These are phyloP conservation scores for Sapayoa aenigma DNA, from an alignment of 2,113 vertebrate genomes.

Conservation along the genomic window DNA sequence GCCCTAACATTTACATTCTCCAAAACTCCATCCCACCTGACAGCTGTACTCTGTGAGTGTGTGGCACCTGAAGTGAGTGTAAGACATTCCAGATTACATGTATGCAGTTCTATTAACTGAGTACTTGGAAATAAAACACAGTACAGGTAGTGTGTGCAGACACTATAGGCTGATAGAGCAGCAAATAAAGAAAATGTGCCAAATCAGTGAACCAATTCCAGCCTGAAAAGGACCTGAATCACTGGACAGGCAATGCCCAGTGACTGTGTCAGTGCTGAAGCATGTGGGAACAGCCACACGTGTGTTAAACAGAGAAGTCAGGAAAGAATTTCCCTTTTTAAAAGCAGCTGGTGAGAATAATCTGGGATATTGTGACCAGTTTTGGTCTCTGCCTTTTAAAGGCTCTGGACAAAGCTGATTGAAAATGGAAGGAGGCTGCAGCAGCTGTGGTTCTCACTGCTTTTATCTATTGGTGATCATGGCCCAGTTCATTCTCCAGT, in stretches of 20 bases:
- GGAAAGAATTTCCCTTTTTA: neutral
- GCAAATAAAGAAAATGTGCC: neutral
- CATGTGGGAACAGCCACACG: neutral
- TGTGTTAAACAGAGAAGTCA: neutral
- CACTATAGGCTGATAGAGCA: neutral
- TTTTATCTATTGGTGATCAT: neutral
- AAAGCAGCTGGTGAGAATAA: neutral
- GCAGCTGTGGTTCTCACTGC: neutral
- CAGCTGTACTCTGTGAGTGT: neutral
- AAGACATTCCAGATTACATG: neutral
- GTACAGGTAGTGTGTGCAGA: neutral
- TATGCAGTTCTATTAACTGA: neutral
- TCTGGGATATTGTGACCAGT: neutral
- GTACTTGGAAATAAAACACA: neutral
- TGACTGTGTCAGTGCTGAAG: neutral
- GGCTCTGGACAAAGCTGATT: neutral
- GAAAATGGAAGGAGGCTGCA: neutral
- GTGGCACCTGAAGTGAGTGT: neutral
- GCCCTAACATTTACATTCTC: neutral
- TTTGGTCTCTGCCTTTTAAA: neutral
- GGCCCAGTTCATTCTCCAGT: neutral
- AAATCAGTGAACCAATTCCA: neutral
- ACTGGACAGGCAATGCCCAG: neutral
- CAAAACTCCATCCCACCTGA: neutral
- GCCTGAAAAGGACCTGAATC: neutral